phyloP scores from a whole-genome alignment of 2,797 vertebrate species.

The Hozukius guyotensis region DNA sequence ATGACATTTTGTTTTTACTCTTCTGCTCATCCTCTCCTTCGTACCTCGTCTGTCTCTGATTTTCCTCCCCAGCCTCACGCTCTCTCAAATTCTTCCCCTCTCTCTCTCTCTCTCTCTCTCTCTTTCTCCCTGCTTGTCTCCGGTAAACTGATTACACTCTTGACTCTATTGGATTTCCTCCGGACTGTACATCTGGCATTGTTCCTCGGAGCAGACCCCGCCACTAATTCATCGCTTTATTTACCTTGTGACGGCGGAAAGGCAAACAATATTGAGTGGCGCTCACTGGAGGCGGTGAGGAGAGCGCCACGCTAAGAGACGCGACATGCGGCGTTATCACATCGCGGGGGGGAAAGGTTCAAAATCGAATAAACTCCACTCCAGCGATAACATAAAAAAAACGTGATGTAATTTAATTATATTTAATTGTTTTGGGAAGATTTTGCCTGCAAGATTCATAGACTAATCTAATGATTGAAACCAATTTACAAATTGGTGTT shows the following conservation, averaged over 20 bases:
- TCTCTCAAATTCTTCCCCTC: conserved; percentile 27
- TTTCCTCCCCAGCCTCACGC: conserved; percentile 24
- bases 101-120: conserved; percentile 13
- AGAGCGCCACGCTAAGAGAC: conserved; percentile 5
- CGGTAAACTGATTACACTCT: conserved; percentile 76
- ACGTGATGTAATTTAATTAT: conserved; percentile 36
- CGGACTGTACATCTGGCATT: conserved; percentile 77
- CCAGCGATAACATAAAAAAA: neutral
- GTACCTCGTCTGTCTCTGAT: conserved; percentile 34
- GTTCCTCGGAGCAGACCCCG: conserved; percentile 65
- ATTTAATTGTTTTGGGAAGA: conserved; percentile 36
- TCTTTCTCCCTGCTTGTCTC: conserved; percentile 55
- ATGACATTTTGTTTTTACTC: neutral
- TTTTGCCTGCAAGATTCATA: conserved; percentile 28
- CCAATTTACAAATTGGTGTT: conserved; percentile 23
- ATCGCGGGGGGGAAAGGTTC: conserved; percentile 3
- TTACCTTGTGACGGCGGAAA: conserved; percentile 77
- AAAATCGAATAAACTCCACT: conserved; percentile 50
- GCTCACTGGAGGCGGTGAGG: conserved; percentile 48
- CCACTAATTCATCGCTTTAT: conserved; percentile 80
- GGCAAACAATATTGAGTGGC: conserved; percentile 71
- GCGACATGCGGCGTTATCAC: conserved; percentile 31
- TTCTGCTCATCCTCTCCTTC: neutral
- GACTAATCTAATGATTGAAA: conserved; percentile 42
- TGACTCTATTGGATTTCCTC: conserved; percentile 78